phyloP scores from a whole-genome alignment of 2,888 invertebrate genomes.

The Prosopocoilus inquinatus region DNA sequence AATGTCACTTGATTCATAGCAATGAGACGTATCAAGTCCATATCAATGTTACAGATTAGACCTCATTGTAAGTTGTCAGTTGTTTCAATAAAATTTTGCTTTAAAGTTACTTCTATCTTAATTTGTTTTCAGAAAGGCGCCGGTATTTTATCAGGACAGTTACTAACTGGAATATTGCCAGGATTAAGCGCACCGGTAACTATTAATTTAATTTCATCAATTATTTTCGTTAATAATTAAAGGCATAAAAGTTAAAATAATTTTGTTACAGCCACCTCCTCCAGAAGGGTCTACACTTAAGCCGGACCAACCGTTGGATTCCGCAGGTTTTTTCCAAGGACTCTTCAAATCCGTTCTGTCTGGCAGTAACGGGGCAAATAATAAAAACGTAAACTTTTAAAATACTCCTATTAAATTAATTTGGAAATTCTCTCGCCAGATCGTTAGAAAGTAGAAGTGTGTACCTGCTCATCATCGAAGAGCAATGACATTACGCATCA shows the following conservation, averaged over 20 bases:
- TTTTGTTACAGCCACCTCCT: constrained; percentile 14
- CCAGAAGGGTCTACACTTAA: constrained; percentile 18
- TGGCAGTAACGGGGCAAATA: constrained; percentile 10
- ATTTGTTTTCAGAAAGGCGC: constrained; percentile 47
- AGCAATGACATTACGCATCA: too few relatives aligned
- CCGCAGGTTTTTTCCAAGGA: constrained; percentile 24
- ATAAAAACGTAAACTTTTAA: constrained; percentile 4
- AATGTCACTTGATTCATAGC: too few relatives aligned
- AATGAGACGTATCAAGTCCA: too few relatives aligned
- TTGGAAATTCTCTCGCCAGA: too few relatives aligned
- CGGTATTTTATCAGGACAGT: constrained; percentile 45
- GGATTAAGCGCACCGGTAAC: constrained; percentile 49
- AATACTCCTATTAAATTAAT: not conserved
- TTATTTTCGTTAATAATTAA: not conserved
- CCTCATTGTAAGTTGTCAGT: too few relatives aligned
- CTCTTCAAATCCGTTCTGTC: constrained; percentile 22
- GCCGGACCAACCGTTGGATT: constrained; percentile 21
- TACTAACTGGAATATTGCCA: constrained; percentile 44
- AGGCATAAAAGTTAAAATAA: not conserved
- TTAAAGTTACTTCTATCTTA: not conserved
- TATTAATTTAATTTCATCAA: constrained; percentile 10
- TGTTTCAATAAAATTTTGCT: too few relatives aligned
- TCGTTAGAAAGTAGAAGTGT: too few relatives aligned
- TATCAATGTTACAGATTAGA: too few relatives aligned
- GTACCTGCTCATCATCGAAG: too few relatives aligned